phyloP scores from a whole-genome alignment of 1,140 invertebrate species.

The Tetraneura akinire region DNA sequence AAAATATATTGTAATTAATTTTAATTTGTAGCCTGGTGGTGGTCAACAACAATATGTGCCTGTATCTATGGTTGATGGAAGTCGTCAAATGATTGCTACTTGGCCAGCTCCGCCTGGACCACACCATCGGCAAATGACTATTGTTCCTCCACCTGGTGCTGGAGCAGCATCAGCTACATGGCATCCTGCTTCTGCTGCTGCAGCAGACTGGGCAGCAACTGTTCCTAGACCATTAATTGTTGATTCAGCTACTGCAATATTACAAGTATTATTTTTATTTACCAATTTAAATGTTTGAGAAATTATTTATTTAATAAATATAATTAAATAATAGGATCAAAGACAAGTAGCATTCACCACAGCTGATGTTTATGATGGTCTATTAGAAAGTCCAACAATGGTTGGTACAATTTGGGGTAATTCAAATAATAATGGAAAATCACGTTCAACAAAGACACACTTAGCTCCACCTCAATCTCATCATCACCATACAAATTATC shows the following conservation, averaged over 20 bases:
- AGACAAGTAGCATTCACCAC: constrained; percentile 60
- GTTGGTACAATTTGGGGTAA: constrained; percentile 51
- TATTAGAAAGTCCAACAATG: constrained; percentile 56
- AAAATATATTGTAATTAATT: no score
- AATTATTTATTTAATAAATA: constrained; percentile 16
- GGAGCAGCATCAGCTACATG: constrained; percentile 72
- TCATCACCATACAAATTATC: constrained; percentile 52
- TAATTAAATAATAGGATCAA: constrained; percentile 62
- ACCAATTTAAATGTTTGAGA: background rate
- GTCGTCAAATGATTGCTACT: constrained; percentile 72
- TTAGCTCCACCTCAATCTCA: constrained; percentile 29
- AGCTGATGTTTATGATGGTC: constrained; percentile 56
- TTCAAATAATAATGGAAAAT: constrained; percentile 40
- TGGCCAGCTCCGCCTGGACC: constrained; percentile 68
- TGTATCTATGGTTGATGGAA: constrained; percentile 85
- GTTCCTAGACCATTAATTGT: constrained; percentile 71
- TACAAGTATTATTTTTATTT: constrained; percentile 63
- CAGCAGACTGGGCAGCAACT: constrained; percentile 66
- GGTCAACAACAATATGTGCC: constrained; percentile 81
- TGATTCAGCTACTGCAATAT: constrained; percentile 70
- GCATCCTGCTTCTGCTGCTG: constrained; percentile 72
- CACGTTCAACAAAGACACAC: constrained; percentile 42
- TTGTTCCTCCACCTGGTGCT: constrained; percentile 83
- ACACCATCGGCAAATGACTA: constrained; percentile 71
- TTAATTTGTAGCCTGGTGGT: constrained; percentile 60